Base-by-base conservation (phyloP, 2,888 invertebrate species). In the Protonemura montana region DNA sequence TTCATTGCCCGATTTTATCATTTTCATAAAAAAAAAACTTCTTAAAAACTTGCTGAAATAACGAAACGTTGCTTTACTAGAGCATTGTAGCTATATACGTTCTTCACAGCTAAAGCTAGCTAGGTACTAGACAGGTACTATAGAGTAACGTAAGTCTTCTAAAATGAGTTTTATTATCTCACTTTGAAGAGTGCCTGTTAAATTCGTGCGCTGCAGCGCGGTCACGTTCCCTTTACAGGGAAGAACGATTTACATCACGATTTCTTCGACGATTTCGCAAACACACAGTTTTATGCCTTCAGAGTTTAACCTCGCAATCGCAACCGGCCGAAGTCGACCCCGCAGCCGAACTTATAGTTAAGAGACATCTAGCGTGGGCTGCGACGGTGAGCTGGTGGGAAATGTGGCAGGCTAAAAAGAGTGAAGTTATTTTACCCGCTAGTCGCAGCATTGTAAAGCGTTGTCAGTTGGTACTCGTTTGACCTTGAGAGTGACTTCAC, bases 191-290 rank as follows among this genome's bases (percentile, higher is more conserved):
- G 59, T 59, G 59, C 21, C 59, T 59, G 59, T 59, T 10, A 59
- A 59, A 59, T 59, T 59, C 59, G 59, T 59, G 59, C 59, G 21
- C 16, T 10, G 59, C 59, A 2, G 6, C 21, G 13, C 59, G 59
- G 59, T 59, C 59, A 28, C 81, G 30, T 29, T 81, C 28, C 16
- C 81, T 81, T 30, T 16, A 6, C 81, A 81, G 30, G 30, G 30
- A 30, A 30, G 16, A 81, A 81, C 28, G n/a, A 78, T 78, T 30
- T 28, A 29, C n/a, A 30, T 81, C 81, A 81, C 81, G 81, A 81
- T 81, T 81, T 81, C 16, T 21, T 13, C 59, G 59, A 21, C 21
- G 59, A 59, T 59, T 59, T 59, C 59, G 21, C 59, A 59, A 59
- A 59, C 35, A 59, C 59, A 59, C 59, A 59, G 59, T 59, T 59